phyloP scores from a whole-genome alignment of 2,888 invertebrate species.

The Synergus japonicus region DNA sequence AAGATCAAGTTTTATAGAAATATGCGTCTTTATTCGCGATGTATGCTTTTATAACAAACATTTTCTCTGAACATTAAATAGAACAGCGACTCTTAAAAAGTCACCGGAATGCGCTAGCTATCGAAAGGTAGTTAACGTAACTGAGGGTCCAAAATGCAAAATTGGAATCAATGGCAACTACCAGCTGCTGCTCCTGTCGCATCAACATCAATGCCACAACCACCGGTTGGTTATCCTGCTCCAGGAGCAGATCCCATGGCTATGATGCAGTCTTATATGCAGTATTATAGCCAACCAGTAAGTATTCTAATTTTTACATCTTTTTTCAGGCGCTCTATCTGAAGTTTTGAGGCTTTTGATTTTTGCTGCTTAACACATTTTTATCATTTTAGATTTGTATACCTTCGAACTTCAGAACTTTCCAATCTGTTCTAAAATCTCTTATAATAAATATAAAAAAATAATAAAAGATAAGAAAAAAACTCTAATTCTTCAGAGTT shows the following conservation, averaged over 20 bases:
- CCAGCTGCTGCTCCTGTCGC: constrained; percentile 69
- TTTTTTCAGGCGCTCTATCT: background rate
- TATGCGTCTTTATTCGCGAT: constrained; percentile 5
- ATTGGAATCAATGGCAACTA: constrained; percentile 76
- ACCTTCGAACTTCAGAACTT: no score
- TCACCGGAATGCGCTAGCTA: constrained; percentile 69
- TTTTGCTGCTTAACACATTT: no score
- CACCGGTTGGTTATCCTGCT: constrained; percentile 71
- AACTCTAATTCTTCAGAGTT: no score
- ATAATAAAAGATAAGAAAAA: no score
- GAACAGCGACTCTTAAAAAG: constrained; percentile 71
- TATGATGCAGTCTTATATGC: constrained; percentile 76
- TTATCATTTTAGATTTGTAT: no score
- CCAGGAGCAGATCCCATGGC: constrained; percentile 74
- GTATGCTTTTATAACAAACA: constrained; percentile 61
- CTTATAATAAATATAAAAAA: no score
- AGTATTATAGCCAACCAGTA: constrained; percentile 77
- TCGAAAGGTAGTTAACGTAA: constrained; percentile 56
- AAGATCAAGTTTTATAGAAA: constrained; percentile 3
- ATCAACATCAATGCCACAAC: constrained; percentile 72
- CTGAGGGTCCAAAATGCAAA: constrained; percentile 70
- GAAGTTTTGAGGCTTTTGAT: no score
- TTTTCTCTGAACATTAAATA: constrained; percentile 70
- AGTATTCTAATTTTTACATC: constrained; percentile 60
- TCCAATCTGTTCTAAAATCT: no score